Base-by-base conservation (phyloP, 92 coral and sea anemone genomes). In the Bergia puertoricense region DNA sequence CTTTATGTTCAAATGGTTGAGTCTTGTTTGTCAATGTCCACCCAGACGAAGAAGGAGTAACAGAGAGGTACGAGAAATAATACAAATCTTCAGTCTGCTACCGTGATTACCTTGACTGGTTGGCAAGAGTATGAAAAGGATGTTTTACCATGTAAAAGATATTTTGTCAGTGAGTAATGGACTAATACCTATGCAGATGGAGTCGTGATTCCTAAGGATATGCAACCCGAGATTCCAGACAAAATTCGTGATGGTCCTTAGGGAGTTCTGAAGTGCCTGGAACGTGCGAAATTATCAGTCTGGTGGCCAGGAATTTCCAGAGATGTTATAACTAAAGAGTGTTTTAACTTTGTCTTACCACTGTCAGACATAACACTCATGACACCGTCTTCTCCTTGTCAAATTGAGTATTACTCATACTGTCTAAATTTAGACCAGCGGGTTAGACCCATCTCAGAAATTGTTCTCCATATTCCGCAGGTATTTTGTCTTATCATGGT, bases 251-350 rank as follows among this genome's bases (percentile, higher is more conserved):
- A 51, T 59, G 86, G 90, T 45, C 85, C 80, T 73, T 78, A 81
- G 86, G 87, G 87, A 10, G 46, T 30, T 6, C 20, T 40, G 15
- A 66, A 66, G 79, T 80, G 85, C 48, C 76, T 45, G 3, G 76
- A 77, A 77, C n/a, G 74, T 36, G 79, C 85, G 23, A 68, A 69
- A 3, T 36, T 37, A 10, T 77, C 79, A 56, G 89, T 85, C 3
- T 91, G 93, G 85, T 85, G 89, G 93, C 90, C 90, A 6, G 93
- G 93, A 23, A 88, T 89, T 30, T 48, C 88, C 43, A 65, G 81
- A n/a, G 93, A 85, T 44, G 81, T 88, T 18, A 85, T 0, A 0
- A 30, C 30, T 30, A 30, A 30, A 88, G 48, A 85, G 80, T 66
- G 76, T 76, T 88, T 86, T 88, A 37, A 75, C 82, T 11, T 75